phyloP scores from a whole-genome alignment of 2,113 vertebrate genomes.

The Nesogale talazaci region DNA sequence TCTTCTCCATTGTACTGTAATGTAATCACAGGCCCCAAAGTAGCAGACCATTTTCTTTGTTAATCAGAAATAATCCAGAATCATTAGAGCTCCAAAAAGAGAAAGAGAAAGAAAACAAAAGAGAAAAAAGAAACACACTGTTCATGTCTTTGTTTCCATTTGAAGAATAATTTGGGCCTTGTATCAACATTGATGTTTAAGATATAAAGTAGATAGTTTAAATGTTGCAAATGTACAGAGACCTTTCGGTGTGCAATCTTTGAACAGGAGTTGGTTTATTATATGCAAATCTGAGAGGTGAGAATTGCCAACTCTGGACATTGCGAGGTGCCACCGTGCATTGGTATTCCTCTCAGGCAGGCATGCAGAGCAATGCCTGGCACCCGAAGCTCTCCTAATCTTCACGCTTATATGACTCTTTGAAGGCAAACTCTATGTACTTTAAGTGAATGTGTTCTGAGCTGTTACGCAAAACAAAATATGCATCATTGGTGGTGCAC shows the following conservation, averaged over 20 bases:
- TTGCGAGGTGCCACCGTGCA: neutral
- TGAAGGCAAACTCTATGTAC: neutral
- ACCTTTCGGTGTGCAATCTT: slow-evolving; percentile 3
- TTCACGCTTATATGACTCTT: neutral
- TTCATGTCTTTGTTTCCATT: slow-evolving; percentile 37
- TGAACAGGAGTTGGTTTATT: slow-evolving; percentile 15
- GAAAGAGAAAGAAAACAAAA: too few relatives aligned
- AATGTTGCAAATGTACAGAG: neutral
- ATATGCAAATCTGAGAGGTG: slow-evolving; percentile 35
- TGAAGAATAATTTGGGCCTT: neutral
- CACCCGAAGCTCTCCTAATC: neutral
- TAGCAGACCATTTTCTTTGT: slow-evolving; percentile 67
- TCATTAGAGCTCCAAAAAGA: slow-evolving; percentile 47
- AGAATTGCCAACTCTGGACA: neutral
- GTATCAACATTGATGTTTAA: slow-evolving; percentile 2
- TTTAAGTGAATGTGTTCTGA: neutral
- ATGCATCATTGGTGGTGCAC: neutral
- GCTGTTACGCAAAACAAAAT: slow-evolving; percentile 4
- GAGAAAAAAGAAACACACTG: neutral
- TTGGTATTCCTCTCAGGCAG: neutral
- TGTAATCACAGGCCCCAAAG: slow-evolving; percentile 55
- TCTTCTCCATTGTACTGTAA: slow-evolving; percentile 64
- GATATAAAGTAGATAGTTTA: slow-evolving; percentile 37
- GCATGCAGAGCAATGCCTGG: neutral
- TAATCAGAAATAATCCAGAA: slow-evolving; percentile 74